Evolutionary conservation across 2,888 invertebrate species (phyloP), one percentile per base, ranked within the genome.

Genomic region (Cosmia trapezina): DNA sequence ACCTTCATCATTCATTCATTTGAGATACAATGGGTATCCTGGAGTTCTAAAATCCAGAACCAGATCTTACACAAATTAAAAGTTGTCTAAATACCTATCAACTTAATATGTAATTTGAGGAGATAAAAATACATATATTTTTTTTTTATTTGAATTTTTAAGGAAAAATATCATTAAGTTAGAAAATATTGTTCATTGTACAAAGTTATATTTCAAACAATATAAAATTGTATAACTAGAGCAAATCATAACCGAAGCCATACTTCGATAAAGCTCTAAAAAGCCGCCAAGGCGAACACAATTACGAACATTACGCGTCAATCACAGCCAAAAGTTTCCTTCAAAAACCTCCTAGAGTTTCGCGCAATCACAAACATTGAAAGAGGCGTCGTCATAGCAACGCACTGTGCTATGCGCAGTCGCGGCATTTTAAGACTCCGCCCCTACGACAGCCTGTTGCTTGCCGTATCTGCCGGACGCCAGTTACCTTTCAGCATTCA

Each of bases 311-410:
- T 90, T 88, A 88, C 88, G 81, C 88, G 90, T 93, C 94, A 92
- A 93, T 93, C 93, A 91, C 86, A 83, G 70, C 68, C 76, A 70
- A 90, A 92, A 93, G 89, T 93, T 93, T 89, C 89, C 89, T 90
- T 89, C 85, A 85, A 87, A 89, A 89, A 89, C 87, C 89, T 89
- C 83, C 85, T 76, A 83, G 75, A 85, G 84, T 90, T 88, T 88
- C 86, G 76, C 84, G 90, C 89, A 91, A 93, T 94, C 93, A 94
- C 93, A 95, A 96, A 95, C 95, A 96, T 74, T 84, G 85, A 89
- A 91, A 93, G 92, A 94, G 94, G 93, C 93, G 96, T 96, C 85
- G 91, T 90, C 94, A 96, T 96, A 91, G 92, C 91, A 94, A 96
- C 96, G 84, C 89, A 68, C 73, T 76, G 74, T 71, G 80, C 76